phyloP scores from a whole-genome alignment of 2,888 invertebrate genomes.

The Ophioninae sp. region DNA sequence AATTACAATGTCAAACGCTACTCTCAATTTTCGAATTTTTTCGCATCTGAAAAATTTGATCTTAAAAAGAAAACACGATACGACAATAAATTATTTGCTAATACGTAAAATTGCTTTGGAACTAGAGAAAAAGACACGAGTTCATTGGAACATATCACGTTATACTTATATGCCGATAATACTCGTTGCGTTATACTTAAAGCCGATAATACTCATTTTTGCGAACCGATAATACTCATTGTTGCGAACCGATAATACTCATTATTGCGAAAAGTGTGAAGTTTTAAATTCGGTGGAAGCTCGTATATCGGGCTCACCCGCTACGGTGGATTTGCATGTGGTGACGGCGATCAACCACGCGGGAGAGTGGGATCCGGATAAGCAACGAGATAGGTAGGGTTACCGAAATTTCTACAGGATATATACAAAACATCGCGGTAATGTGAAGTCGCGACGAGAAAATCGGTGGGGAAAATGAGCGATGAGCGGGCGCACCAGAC shows the following conservation, averaged over 20 bases:
- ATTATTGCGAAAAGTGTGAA: conserved; percentile 22
- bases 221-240: no score
- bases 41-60: no score
- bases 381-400: conserved; percentile 9
- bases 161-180: neutral
- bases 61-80: no score
- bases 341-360: neutral
- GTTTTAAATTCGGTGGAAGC: conserved; percentile 11
- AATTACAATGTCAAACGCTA: no score
- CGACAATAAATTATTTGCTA: no score
- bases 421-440: conserved; percentile 46
- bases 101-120: no score
- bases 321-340: conserved; percentile 25
- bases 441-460: neutral
- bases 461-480: conserved; percentile 1
- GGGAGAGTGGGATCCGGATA: neutral
- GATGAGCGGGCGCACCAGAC: no score
- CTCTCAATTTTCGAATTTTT: no score
- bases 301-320: conserved; percentile 49
- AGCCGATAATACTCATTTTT: no score
- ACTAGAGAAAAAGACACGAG: no score
- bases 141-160: no score
- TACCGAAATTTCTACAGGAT: conserved; percentile 31
- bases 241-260: conserved; percentile 16
- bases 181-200: no score